Evolutionary conservation across 2,888 invertebrate genomes (phyloP).

Genomic region (Tetragonula carbonaria): DNA sequence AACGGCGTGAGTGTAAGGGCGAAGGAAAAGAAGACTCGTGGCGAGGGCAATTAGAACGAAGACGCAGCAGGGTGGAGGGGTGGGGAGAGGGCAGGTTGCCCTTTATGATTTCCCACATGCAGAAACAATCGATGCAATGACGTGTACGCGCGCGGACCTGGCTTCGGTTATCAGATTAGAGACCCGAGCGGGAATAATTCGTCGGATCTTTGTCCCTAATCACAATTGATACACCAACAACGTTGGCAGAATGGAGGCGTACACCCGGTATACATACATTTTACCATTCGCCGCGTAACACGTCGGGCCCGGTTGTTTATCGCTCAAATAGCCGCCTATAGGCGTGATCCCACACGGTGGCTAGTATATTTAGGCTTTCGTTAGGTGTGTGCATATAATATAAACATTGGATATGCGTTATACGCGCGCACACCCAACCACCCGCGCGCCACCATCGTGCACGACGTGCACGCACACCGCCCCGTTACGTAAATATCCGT

Average conservation of each 20-base stretch:
- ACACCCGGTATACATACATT: constrained; percentile 73
- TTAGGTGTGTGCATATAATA: constrained; percentile 72
- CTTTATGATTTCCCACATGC: constrained; percentile 72
- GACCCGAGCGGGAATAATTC: constrained; percentile 73
- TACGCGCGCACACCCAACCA: constrained; percentile 43
- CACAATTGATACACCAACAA: constrained; percentile 74
- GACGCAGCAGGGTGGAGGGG: too few relatives aligned
- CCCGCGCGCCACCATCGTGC: background rate
- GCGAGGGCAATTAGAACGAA: too few relatives aligned
- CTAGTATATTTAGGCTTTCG: constrained; percentile 75
- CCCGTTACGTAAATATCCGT: constrained; percentile 52
- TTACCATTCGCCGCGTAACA: constrained; percentile 74
- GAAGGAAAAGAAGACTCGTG: too few relatives aligned
- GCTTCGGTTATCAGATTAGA: constrained; percentile 73
- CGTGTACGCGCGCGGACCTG: constrained; percentile 63
- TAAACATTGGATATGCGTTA: constrained; percentile 70
- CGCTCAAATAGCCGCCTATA: constrained; percentile 74
- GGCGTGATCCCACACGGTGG: constrained; percentile 72
- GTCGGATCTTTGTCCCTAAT: constrained; percentile 76
- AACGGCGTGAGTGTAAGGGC: too few relatives aligned
- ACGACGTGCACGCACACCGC: constrained; percentile 3
- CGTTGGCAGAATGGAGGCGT: constrained; percentile 71
- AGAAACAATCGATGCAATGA: constrained; percentile 75
- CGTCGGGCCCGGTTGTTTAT: constrained; percentile 72
- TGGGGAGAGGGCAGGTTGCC: constrained; percentile 39